phyloP scores from a whole-genome alignment of 2,113 vertebrate species.

The Myodes glareolus region DNA sequence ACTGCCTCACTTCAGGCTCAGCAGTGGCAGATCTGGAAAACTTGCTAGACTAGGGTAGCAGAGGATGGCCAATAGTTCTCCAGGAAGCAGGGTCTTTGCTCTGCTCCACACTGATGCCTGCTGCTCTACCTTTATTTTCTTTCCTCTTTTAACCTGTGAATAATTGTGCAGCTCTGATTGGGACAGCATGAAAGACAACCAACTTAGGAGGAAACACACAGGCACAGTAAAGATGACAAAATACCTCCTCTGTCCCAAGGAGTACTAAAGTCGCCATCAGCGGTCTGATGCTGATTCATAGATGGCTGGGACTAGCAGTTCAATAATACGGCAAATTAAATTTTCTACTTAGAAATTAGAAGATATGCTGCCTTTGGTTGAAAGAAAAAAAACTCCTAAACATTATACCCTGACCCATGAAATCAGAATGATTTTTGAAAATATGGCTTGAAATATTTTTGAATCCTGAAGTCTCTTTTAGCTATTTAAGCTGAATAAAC shows the following conservation, averaged over 20 bases:
- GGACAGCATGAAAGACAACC: not conserved
- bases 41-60: not conserved
- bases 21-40: not conserved
- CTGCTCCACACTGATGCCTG: not conserved
- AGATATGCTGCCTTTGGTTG: not conserved
- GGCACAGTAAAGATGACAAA: not conserved
- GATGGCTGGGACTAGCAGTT: not conserved
- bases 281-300: not conserved
- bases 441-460: not conserved
- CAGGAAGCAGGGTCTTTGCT: accelerated
- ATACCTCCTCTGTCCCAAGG: too few species aligned
- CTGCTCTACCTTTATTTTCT: not conserved
- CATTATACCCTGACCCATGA: not conserved
- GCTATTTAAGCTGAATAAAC: not conserved
- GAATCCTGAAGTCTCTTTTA: not conserved
- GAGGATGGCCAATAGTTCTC: not conserved
- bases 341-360: not conserved
- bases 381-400: not conserved
- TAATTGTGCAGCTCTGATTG: not conserved
- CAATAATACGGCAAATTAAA: not conserved
- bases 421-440: not conserved
- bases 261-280: not conserved
- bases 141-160: not conserved
- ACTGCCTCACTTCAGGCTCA: not conserved
- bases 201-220: not conserved